Evolutionary conservation across 2,888 invertebrate genomes (phyloP).

Genomic region (Heliconius aoede): DNA sequence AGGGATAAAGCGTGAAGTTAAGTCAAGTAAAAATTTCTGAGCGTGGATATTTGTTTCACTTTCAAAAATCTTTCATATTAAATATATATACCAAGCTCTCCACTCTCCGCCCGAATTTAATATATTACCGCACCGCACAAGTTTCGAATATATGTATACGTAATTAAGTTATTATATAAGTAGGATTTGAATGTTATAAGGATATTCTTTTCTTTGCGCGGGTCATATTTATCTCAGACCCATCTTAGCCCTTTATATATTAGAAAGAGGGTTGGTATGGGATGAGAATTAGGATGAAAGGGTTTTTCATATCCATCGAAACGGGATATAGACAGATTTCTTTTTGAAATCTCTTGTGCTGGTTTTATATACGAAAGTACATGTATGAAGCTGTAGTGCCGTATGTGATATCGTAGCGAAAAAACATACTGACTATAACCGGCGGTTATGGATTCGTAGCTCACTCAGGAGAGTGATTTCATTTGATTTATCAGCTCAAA

Average conservation of each 20-base stretch:
- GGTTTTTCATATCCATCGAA: constrained; percentile 17
- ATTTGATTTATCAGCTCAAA: background rate
- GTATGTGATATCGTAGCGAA: too few species aligned
- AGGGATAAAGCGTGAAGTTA: too few species aligned
- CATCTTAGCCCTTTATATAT: constrained; percentile 20
- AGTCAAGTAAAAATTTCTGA: too few species aligned
- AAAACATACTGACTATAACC: too few species aligned
- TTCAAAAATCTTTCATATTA: too few species aligned
- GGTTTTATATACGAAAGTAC: background rate
- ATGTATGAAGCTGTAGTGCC: background rate
- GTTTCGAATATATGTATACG: background rate
- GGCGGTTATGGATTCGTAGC: too few species aligned
- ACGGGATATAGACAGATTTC: background rate
- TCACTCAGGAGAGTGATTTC: background rate
- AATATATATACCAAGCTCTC: too few species aligned
- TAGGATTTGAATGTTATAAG: background rate
- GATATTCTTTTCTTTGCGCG: background rate
- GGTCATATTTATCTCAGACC: constrained; percentile 20
- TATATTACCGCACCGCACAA: background rate
- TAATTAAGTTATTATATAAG: constrained; percentile 3
- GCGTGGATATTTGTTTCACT: too few species aligned
- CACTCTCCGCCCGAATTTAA: too few species aligned
- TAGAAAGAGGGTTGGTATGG: background rate
- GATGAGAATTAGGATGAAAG: constrained; percentile 1
- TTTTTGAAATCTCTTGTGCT: background rate